A percentile compares a stretch with the other conserved stretches of the same genome.
These are phyloP conservation scores for Synergus umbraculus DNA, from an alignment of 2,888 invertebrate species.

Conservation along the genomic window DNA sequence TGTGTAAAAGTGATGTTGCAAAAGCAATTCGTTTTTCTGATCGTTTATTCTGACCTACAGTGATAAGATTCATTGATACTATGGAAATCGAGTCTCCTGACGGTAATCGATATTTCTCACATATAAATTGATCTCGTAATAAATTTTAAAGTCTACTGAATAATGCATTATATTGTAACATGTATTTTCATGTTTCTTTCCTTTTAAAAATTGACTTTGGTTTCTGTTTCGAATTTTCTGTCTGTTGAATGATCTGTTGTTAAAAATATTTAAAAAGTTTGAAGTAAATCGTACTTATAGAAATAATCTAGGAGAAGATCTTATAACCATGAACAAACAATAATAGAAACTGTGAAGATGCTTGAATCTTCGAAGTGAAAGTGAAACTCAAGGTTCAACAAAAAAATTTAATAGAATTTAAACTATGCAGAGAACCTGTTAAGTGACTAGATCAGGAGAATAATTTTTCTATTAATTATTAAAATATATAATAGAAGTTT, in stretches of 20 bases:
- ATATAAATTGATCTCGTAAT: not conserved
- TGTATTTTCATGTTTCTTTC: not conserved
- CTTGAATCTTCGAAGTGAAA: constrained; percentile 22
- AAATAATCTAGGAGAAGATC: not conserved
- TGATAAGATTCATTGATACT: not conserved
- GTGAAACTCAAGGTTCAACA: constrained; percentile 17
- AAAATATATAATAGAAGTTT: no score
- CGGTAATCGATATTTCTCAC: not conserved
- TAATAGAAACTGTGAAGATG: not conserved
- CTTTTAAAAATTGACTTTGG: not conserved
- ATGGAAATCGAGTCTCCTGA: not conserved
- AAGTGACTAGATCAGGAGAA: not conserved
- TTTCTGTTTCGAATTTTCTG: not conserved
- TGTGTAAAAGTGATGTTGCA: not conserved
- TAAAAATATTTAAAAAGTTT: not conserved
- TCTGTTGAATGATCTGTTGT: not conserved
- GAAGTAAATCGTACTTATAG: not conserved
- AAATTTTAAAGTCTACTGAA: not conserved
- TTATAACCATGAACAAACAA: not conserved
- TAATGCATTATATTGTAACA: not conserved
- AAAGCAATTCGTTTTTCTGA: not conserved
- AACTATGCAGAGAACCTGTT: not conserved
- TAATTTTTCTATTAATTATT: no score
- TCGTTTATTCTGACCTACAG: not conserved
- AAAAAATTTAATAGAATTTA: constrained; percentile 1